Conservation (phyloP, 2,888 invertebrate species). For the Melanostoma mellinum region DNA sequence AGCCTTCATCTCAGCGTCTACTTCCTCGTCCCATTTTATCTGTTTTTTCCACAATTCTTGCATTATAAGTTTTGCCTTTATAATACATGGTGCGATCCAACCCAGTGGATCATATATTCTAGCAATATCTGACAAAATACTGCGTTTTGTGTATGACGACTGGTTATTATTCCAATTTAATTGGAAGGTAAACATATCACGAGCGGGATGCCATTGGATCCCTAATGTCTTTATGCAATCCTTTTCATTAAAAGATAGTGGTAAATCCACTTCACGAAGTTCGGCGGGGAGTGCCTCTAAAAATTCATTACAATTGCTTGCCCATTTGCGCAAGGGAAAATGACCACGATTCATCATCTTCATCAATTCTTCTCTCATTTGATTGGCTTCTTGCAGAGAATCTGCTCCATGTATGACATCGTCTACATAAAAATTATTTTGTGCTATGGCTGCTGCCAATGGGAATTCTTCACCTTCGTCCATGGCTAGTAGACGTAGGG, state of each 20-base stretch:
- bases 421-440: slow-evolving; percentile 9
- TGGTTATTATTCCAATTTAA: too few relatives aligned
- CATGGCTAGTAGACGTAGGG: neutral
- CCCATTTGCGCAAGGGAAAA: slow-evolving; percentile 26
- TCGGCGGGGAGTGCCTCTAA: too few relatives aligned
- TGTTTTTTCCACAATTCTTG: neutral
- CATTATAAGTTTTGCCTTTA: neutral
- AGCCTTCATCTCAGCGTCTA: neutral
- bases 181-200: neutral
- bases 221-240: slow-evolving; percentile 5
- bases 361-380: neutral
- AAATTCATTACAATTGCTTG: neutral
- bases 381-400: neutral
- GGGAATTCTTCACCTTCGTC: slow-evolving; percentile 25
- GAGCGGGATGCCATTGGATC: slow-evolving; percentile 16
- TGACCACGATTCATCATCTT: slow-evolving; percentile 4
- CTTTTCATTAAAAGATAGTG: slow-evolving; percentile 1
- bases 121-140: neutral
- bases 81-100: neutral
- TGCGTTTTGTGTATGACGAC: too few relatives aligned
- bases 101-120: slow-evolving; percentile 1
- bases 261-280: too few relatives aligned
- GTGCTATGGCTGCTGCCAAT: slow-evolving; percentile 9
- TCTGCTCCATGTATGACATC: slow-evolving; percentile 25
- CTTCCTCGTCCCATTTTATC: neutral